Conservation (phyloP, 2,888 invertebrate genomes). For the Ennomos quercinarius region DNA sequence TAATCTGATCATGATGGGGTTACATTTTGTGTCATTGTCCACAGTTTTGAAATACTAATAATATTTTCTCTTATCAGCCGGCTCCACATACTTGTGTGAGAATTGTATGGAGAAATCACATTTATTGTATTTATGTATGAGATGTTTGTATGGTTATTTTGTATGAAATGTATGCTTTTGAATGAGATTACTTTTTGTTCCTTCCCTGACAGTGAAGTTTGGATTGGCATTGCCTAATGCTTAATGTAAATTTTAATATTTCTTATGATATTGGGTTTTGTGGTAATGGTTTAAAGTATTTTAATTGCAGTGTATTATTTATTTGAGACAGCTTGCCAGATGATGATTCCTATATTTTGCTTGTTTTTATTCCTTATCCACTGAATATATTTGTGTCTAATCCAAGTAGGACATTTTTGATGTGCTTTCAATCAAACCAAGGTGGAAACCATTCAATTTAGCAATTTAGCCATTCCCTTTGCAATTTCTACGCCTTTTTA, state of each 20-base stretch:
- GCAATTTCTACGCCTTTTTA: too few species aligned
- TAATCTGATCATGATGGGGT: too few species aligned
- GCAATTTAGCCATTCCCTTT: too few species aligned
- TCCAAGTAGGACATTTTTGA: too few species aligned
- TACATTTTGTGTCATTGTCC: neutral
- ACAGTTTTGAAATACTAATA: constrained; percentile 39
- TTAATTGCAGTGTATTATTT: constrained; percentile 42
- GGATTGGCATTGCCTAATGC: constrained; percentile 41
- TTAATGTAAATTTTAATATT: constrained; percentile 18
- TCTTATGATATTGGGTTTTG: constrained; percentile 35
- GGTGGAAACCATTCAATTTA: too few species aligned
- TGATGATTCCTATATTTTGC: constrained; percentile 10
- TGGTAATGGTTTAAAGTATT: constrained; percentile 33
- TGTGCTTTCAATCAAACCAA: too few species aligned
- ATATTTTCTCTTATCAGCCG: constrained; percentile 68
- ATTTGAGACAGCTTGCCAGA: constrained; percentile 40
- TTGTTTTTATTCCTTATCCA: neutral
- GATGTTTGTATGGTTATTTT: constrained; percentile 37
- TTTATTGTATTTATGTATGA: constrained; percentile 35
- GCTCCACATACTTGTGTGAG: constrained; percentile 70
- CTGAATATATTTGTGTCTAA: too few species aligned
- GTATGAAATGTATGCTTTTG: constrained; percentile 38
- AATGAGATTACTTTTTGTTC: constrained; percentile 14
- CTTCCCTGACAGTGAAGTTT: constrained; percentile 37
- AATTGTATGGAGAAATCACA: constrained; percentile 62